A percentile compares a stretch with the other conserved stretches of the same genome.
Conservation (phyloP, 2,113 vertebrate genomes). For the Trachemys scripta region DNA sequence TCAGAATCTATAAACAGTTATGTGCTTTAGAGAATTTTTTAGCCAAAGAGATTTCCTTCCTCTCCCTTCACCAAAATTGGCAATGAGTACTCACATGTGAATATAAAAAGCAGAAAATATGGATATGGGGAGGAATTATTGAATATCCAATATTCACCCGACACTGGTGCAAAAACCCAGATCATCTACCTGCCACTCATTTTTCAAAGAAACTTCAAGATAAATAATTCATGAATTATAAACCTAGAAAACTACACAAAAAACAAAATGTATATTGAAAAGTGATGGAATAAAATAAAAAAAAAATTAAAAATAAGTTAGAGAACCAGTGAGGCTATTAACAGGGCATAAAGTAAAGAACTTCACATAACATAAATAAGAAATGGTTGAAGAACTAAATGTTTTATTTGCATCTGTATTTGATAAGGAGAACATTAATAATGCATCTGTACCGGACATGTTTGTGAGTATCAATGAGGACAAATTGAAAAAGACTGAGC, state of each 20-base stretch:
- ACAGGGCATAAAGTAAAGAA: background rate
- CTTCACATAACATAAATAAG: background rate
- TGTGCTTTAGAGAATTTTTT: background rate
- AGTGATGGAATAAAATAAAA: background rate
- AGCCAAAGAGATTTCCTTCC: background rate
- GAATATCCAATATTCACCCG: background rate
- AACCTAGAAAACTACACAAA: background rate
- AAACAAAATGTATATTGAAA: background rate
- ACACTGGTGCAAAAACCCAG: background rate
- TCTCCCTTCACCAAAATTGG: background rate
- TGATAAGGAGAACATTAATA: background rate
- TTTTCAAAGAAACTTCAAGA: background rate
- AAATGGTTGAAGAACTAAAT: background rate
- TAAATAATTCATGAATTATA: background rate
- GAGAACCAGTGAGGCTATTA: accelerated
- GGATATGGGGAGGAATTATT: background rate
- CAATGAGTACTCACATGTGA: background rate
- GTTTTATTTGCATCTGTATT: background rate
- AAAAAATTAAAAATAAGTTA: background rate
- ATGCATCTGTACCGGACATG: background rate
- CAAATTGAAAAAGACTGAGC: background rate
- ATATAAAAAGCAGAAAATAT: background rate
- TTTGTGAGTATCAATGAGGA: background rate
- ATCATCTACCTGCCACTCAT: background rate
- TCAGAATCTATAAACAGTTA: background rate